These are phyloP conservation scores for Drosophila bunnanda DNA, from an alignment of 2,888 invertebrate species.

Conservation along the genomic window DNA sequence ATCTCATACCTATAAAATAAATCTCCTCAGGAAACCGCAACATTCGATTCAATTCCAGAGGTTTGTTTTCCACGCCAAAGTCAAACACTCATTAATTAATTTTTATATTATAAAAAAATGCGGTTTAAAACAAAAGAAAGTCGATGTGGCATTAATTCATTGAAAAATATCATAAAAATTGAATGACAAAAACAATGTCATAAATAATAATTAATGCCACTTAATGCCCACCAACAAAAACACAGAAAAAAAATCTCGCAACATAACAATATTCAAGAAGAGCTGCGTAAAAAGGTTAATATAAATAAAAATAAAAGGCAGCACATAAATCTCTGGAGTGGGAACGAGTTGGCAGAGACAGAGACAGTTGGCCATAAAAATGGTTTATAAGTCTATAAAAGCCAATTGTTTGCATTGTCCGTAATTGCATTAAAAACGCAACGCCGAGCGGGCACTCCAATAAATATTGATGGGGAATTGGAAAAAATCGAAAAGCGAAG, in stretches of 20 bases:
- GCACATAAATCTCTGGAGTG: slow-evolving; percentile 28
- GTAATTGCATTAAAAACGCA: slow-evolving; percentile 79
- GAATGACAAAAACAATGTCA: slow-evolving; percentile 60
- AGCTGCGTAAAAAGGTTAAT: slow-evolving; percentile 32
- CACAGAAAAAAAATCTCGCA: slow-evolving; percentile 19
- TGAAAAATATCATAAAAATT: slow-evolving; percentile 58
- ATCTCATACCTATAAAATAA: too few species aligned
- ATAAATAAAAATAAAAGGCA: slow-evolving; percentile 37
- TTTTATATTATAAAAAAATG: slow-evolving; percentile 37
- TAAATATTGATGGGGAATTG: slow-evolving; percentile 41
- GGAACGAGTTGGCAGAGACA: slow-evolving; percentile 22
- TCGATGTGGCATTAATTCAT: slow-evolving; percentile 44
- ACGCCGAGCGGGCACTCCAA: slow-evolving; percentile 33
- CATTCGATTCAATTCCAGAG: slow-evolving; percentile 4
- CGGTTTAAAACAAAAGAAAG: slow-evolving; percentile 43
- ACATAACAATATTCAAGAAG: slow-evolving; percentile 14
- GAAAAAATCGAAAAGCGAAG: slow-evolving; percentile 41
- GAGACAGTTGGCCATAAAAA: slow-evolving; percentile 49
- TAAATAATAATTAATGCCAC: slow-evolving; percentile 79
- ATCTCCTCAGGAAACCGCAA: neutral
- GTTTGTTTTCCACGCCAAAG: slow-evolving; percentile 32
- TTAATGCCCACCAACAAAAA: slow-evolving; percentile 36
- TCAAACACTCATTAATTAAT: slow-evolving; percentile 56
- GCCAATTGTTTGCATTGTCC: slow-evolving; percentile 72
- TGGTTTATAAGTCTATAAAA: slow-evolving; percentile 48